Base-by-base conservation (phyloP, 2,113 vertebrate species). In the Mastomys natalensis region DNA sequence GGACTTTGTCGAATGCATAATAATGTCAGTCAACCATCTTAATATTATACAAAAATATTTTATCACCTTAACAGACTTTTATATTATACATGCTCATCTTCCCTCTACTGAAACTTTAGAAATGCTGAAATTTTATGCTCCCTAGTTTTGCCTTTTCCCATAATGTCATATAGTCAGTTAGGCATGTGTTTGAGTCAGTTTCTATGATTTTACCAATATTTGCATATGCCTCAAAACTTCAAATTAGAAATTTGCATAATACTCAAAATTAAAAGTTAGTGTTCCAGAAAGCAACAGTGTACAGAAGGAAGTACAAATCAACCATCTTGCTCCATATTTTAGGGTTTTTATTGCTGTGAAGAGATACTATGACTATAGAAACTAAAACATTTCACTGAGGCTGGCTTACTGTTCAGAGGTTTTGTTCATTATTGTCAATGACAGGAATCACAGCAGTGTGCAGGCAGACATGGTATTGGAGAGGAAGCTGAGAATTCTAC, bases 201-300 rank as follows among this genome's bases (percentile, higher is more conserved):
- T 43, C 51, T 60, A 72, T 72, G 58, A 72, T 37, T 64, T 64
- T 66, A 43, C 1, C 43, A 89, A 26, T 53, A 82, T 90, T 40
- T 87, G 13, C 37, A 29, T 58, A 29, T 74, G 1, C 40, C 24
- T 95, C 81, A 70, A 95, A 93, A 77, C 89, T 40, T 2, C 74
- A 16, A 94, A 82, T 81, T 45, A 12, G 87, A n/a, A 80, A 66
- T 76, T 96, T 78, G 34, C 40, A 12, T 81, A 82, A 95, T 92
- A 93, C 16, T 95, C 55, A 82, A 34, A 96, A 90, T 81, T 66
- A 82, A 58, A 82, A 40, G 37, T 4, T 96, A 91, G 19, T 85
- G 26, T 4, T 64, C 24, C 85, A 19, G 76, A 81, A 81, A 91
- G 37, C 29, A 91, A 29, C 48, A 76, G 17, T 64, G 5, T 90